Conservation (phyloP, 2,113 vertebrate genomes). For the Daphoenositta chrysoptera region DNA sequence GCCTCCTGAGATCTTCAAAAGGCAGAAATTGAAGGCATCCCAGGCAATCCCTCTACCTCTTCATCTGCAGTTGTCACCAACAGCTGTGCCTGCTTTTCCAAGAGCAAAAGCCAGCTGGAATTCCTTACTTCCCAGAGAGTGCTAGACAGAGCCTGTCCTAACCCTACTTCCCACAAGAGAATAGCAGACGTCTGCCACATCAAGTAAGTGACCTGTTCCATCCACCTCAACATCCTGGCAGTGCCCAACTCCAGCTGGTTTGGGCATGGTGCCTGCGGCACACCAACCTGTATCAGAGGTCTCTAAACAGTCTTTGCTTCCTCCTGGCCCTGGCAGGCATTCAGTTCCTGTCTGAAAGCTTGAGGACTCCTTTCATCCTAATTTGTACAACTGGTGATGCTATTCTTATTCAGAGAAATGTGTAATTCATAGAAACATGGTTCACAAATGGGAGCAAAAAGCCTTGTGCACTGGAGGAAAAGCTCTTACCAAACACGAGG, state of each 20-base stretch:
- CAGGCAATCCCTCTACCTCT: background rate
- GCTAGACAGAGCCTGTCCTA: background rate
- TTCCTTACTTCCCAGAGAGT: background rate
- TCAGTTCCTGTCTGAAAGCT: background rate
- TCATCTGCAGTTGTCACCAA: background rate
- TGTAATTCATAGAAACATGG: slow-evolving; percentile 1
- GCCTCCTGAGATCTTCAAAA: background rate
- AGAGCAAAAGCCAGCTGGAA: background rate
- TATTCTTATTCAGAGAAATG: slow-evolving; percentile 8
- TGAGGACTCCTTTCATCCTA: slow-evolving; percentile 9
- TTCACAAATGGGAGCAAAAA: slow-evolving; percentile 10
- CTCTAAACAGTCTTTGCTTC: background rate
- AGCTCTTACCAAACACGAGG: background rate
- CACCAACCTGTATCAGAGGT: background rate
- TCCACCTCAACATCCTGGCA: background rate
- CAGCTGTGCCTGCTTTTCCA: background rate
- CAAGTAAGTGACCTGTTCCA: background rate
- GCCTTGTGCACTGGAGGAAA: background rate
- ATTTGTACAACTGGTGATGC: background rate
- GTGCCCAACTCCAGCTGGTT: background rate
- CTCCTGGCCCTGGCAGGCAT: background rate
- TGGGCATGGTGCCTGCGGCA: background rate
- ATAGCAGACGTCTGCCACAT: background rate
- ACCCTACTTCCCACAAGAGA: background rate
- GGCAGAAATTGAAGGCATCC: background rate